These are phyloP conservation scores for Agrotis segetum DNA, from an alignment of 2,888 invertebrate species.

Conservation along the genomic window DNA sequence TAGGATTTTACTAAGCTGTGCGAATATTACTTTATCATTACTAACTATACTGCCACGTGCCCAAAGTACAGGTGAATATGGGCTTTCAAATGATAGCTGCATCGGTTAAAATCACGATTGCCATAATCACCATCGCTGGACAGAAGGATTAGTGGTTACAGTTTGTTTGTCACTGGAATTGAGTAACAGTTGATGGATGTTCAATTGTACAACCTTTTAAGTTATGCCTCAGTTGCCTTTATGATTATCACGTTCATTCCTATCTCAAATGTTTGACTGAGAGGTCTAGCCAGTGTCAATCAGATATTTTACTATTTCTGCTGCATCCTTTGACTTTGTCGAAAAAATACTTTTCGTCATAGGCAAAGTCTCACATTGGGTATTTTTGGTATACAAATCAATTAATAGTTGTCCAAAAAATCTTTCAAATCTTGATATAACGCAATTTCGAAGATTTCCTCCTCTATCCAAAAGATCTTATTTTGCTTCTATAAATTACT, in stretches of 20 bases:
- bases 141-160: conserved; percentile 26
- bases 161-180: conserved; percentile 18
- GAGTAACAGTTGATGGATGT: neutral
- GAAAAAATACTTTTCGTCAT: neutral
- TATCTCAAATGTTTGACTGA: neutral
- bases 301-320: neutral
- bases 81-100: neutral
- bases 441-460: too few species aligned
- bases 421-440: too few species aligned
- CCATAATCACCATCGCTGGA: neutral
- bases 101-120: conserved; percentile 26
- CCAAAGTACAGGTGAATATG: neutral
- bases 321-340: too few species aligned
- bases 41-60: too few species aligned
- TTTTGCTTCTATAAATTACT: too few species aligned
- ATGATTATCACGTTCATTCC: neutral
- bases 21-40: too few species aligned
- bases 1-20: too few species aligned
- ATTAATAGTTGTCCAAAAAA: too few species aligned
- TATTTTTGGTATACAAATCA: too few species aligned
- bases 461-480: too few species aligned
- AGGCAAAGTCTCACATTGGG: too few species aligned
- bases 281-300: neutral
- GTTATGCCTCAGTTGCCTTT: conserved; percentile 1
- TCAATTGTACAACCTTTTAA: neutral